Evolutionary conservation across 2,888 invertebrate genomes (phyloP), one percentile per base, ranked within the genome.

Genomic region (Diarsia rubi): DNA sequence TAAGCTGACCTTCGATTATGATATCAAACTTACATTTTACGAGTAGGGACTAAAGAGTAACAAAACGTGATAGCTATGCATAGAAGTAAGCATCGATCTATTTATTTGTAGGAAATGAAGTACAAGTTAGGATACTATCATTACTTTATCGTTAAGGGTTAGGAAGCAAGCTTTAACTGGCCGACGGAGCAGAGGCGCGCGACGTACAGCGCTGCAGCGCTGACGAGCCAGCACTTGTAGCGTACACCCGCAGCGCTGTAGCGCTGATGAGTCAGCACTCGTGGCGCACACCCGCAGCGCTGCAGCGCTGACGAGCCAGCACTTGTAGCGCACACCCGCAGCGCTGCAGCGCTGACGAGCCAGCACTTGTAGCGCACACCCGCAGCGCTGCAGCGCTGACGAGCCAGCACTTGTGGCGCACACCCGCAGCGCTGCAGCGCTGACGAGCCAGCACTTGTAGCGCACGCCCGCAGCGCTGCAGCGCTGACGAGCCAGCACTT

Each of bases 91-190:
- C 86, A 84, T 88, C 86, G 88, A 90, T 93, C 88, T 94, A 94
- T 95, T 95, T 94, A 78, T 78, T 79, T 91, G 89, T 95, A 94
- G 92, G 88, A 89, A 89, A 92, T 90, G 86, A 92, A 95, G 95
- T 95, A 95, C 95, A 95, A 95, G 90, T 92, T 92, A 92, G 90
- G 89, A 88, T 90, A 88, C 83, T 78, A 75, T 83, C 83, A 83
- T 85, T 86, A 88, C 83, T 84, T 87, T 86, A 88, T 86, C 86
- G 86, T 86, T 85, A 84, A 83, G 84, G 82, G 78, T 84, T 88
- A 88, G 88, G 88, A 88, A 76, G 85, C 86, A 90, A 92, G 92
- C 92, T 92, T 92, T 91, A 92, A 92, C 85, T 86, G 90, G 88
- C 86, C 90, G 84, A 85, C 62, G 80, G 65, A 79, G 80, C 73